Base-by-base conservation (phyloP, 1,140 invertebrate genomes). In the Diachasmimorpha longicaudata region DNA sequence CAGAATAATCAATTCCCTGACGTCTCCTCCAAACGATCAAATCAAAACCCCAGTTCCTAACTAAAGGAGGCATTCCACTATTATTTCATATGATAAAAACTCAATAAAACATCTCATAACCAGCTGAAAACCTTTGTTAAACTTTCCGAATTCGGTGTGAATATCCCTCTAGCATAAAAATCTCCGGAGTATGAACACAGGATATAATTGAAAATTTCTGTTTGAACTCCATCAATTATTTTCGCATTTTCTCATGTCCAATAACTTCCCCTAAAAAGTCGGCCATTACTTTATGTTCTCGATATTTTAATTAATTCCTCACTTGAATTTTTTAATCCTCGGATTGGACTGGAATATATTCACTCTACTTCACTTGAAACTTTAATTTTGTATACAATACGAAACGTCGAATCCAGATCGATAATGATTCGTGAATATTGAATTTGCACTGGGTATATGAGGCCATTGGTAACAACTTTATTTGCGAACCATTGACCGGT, bases 401-500 rank as follows among this genome's bases (percentile, higher is more conserved):
- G 52, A 9, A 58, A 21, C 6, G 31, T 58, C 1, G 52, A 58
- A 58, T 58, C 21, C 52, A 16, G 4, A 16, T 3, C 31, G 31
- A 31, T 31, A 58, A 58, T 58, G 52, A 58, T 58, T 58, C 21
- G 21, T 58, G 16, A 58, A 16, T 16, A 58, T 58, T 21, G 52
- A 58, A 2, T 58, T 1, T 21, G 69, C 42, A 4, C 52, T 10
- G n/a, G 19, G 52, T 10, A 16, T 58, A 21, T 58, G n/a, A 58
- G 52, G 19, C 21, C 52, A 58, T 21, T 58, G 52, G 52, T 21
- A 42, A 76, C n/a, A 19, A 42, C 71, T 71, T 76, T 76, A 76
- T 76, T 76, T 21, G 69, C 46, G 48, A 76, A 76, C 71, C 74
- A 71, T 76, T 76, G 44, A 76, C 74, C 74, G 74, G 31, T 31